Evolutionary conservation across 2,113 vertebrate species (phyloP), one percentile per base, ranked within the genome.

Genomic region (Leptosomus discolor): DNA sequence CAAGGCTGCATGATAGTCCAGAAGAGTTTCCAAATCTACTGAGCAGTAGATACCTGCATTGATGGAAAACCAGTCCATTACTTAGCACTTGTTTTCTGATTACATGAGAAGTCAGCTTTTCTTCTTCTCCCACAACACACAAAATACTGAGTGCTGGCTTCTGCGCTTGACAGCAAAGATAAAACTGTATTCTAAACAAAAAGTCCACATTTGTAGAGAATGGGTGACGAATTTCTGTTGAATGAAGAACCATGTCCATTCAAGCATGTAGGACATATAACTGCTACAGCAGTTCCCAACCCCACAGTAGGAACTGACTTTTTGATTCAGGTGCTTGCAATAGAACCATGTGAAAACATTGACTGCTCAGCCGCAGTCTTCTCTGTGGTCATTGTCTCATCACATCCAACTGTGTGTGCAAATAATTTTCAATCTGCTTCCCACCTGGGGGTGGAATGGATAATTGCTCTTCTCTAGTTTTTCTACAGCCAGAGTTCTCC

Each of bases 181-280:
- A 70, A 85, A 81, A 46, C 11, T 0, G 0, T 61, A 10, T 57
- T 74, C 32, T 67, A 15, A 60, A 51, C 6, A 11, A 23, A 41
- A 71, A 81, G 9, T 9, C 7, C 32, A 3, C 26, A 7, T 53
- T 83, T 36, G 39, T 56, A 34, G 36, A 39, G 50, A 57, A 21
- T 0, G 45, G 26, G 5, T 41, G 39, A 29, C 67, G 68, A 57
- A 37, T 71, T 76, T 54, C 51, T 17, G 16, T 18, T 60, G 27
- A 85, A 53, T 69, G 69, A 61, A 41, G 46, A 54, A 37, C 24
- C 11, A 16, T 78, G 2, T 13, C 67, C 22, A 17, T 21, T 63
- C 29, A 46, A 57, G 37, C 17, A 22, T 2, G 8, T 12, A n/a
- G n/a, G 41, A 41, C 9, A 0, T 23, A 3, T 1, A 57, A 74